Base-by-base conservation (phyloP, 2,113 vertebrate species). In the Sinocyclocheilus grahami region DNA sequence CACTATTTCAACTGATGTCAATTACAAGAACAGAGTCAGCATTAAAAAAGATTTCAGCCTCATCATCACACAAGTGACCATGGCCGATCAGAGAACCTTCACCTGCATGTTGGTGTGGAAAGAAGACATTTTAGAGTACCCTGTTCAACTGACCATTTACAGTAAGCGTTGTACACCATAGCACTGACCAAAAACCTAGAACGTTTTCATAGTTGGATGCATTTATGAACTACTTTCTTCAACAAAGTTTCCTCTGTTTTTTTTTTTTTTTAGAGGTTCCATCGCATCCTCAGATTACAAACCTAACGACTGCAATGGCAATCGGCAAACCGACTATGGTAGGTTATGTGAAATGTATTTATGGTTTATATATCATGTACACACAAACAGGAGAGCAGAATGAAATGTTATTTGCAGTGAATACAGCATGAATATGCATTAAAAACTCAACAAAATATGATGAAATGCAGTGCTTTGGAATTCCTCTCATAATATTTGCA, bases 291-390 rank as follows among this genome's bases (percentile, higher is more conserved):
- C 93, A 95, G 92, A 96, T 99, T 91, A 85, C 94, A 88, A 93
- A 92, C 81, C 94, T 93, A 92, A 95, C 96, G 33, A 87, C 89
- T 18, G 95, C 95, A 89, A 93, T 99, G 20, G 96, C 97, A 94
- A 96, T 97, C 84, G 95, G 96, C 86, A 96, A 97, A 92, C 93
- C 95, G 69, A 96, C 95, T 86, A 94, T 91, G 96, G 98, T 99
- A 94, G 92, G 94, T 92, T 42, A n/a, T 82, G 30, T 18, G n/a
- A 53, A 55, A 0, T 55, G 5, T 55, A 55, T 55, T 18, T 55
- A 20, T 82, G 11, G n/a, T 69, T 30, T 12, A n/a, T 60, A n/a
- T 60, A 60, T n/a, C 20, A 33, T 3, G 12, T 69, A 69, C 0
- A 1, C 20, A 62, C 14, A 18, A 69, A 69, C 14, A 2, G 2